These are phyloP conservation scores for Ramphastos sulfuratus DNA, from an alignment of 2,113 vertebrate species.

Conservation along the genomic window DNA sequence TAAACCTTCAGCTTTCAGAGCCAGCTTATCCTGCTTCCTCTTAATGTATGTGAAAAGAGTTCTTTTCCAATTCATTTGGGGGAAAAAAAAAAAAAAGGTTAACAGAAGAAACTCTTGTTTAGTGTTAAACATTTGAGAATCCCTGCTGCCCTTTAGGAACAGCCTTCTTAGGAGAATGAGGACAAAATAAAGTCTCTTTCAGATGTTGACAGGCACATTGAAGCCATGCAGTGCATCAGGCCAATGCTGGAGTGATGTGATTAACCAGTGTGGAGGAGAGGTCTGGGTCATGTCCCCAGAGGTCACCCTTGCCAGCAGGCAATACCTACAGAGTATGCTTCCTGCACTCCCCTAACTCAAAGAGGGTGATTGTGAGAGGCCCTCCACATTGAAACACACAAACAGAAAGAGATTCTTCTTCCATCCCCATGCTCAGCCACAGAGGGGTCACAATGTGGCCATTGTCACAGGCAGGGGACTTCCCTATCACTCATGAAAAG, in stretches of 20 bases:
- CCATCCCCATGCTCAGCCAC: background rate
- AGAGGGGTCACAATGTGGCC: background rate
- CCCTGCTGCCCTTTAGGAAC: slow-evolving; percentile 11
- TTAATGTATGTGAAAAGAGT: slow-evolving; percentile 4
- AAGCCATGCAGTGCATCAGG: background rate
- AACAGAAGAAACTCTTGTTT: slow-evolving; percentile 25
- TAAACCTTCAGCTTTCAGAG: background rate
- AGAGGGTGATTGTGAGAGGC: slow-evolving; percentile 46
- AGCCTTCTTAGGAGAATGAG: background rate
- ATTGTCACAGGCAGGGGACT: background rate
- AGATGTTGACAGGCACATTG: background rate
- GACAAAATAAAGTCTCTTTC: slow-evolving; percentile 36
- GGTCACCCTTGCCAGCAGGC: slow-evolving; percentile 49
- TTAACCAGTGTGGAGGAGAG: background rate
- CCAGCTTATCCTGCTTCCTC: background rate
- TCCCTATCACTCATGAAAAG: background rate
- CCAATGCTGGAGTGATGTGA: background rate
- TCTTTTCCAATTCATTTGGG: background rate
- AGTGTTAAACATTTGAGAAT: slow-evolving; percentile 1
- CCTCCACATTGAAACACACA: background rate
- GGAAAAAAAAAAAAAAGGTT: background rate
- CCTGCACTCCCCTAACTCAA: slow-evolving; percentile 17
- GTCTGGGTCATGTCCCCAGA: slow-evolving; percentile 47
- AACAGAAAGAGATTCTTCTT: slow-evolving; percentile 53
- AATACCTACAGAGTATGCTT: slow-evolving; percentile 35